Percentiles rank a stretch among this genome's conserved stretches.
Evolutionary conservation across 2,888 invertebrate species (phyloP).

Genomic region (Pediacus dermestoides): DNA sequence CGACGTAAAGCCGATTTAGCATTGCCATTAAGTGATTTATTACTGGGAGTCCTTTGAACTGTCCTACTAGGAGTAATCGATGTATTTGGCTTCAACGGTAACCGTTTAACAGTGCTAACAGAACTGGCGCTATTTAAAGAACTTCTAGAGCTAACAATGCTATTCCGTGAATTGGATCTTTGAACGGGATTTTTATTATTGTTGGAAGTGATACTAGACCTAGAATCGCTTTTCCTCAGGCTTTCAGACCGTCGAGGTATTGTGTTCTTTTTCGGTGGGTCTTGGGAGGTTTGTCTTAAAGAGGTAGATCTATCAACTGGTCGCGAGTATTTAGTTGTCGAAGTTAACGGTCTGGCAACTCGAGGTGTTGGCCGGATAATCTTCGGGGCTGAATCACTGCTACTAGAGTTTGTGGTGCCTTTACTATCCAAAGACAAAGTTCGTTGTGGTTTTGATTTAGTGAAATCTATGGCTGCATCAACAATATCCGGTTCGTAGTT

Average conservation of each 20-base stretch:
- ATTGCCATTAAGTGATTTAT: constrained; percentile 19
- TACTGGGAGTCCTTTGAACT: constrained; percentile 30
- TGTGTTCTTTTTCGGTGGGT: constrained; percentile 38
- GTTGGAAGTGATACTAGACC: constrained; percentile 28
- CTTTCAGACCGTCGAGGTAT: constrained; percentile 47
- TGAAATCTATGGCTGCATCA: constrained; percentile 44
- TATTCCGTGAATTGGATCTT: constrained; percentile 73
- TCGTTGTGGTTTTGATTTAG: constrained; percentile 32
- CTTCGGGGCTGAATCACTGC: constrained; percentile 46
- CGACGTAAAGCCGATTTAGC: constrained; percentile 29
- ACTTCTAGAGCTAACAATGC: constrained; percentile 76
- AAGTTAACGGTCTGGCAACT: no score
- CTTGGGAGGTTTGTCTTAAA: constrained; percentile 34
- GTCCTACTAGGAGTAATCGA: constrained; percentile 31
- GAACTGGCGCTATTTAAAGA: constrained; percentile 79
- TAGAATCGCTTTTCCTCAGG: constrained; percentile 45
- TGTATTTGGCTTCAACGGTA: constrained; percentile 49
- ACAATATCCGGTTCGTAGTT: constrained; percentile 52
- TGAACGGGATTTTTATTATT: constrained; percentile 59
- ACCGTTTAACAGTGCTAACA: constrained; percentile 71
- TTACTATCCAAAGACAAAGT: constrained; percentile 46
- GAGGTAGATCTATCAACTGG: constrained; percentile 34
- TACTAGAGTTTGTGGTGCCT: constrained; percentile 50
- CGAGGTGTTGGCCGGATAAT: no score
- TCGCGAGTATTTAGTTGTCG: no score